Evolutionary conservation across 1,140 invertebrate species (phyloP), one percentile per base, ranked within the genome.

Genomic region (Bilobella aurantiaca): DNA sequence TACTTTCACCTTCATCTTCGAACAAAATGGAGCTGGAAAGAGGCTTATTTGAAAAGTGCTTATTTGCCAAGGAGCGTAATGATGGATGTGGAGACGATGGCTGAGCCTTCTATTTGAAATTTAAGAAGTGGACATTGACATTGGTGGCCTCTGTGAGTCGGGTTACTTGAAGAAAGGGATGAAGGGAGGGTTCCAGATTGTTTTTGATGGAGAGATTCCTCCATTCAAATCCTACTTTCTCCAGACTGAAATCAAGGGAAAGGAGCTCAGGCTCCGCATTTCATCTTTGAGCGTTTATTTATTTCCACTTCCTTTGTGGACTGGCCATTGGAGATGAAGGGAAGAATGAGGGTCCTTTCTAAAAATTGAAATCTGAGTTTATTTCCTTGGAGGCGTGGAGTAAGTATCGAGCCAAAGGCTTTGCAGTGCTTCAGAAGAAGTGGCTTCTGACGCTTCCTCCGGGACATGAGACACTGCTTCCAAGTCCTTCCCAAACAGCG

Each of bases 321-420:
- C 14, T 53, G 49, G 25, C 49, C 49, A 53, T 12, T 3, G 23
- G 12, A 53, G 12, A 5, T 5, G 23, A 23, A 53, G 3, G 49
- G 23, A 53, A 53, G 25, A 53, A 28, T 59, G 3, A 18, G 18
- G 25, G 49, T 23, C 25, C 34, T 46, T 57, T 57, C 58, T 63
- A 58, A 59, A 67, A 67, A 63, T 67, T 67, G 66, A 63, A 67
- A 63, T 63, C 56, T 8, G 28, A 49, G 66, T 67, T 64, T 64
- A 67, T 59, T 63, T 61, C 49, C 60, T 63, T 31, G 21, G n/a
- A 23, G 46, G 30, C 31, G 61, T 62, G 23, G 42, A 62, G 61
- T 49, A 37, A 25, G 59, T 62, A n/a, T n/a, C n/a, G 58, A 59
- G 58, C 37, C 12, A n/a, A 28, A 59, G 37, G 28, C 30, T 59